Evolutionary conservation across 1,140 invertebrate genomes (phyloP).

Genomic region (Thaumetopoea pityocampa): DNA sequence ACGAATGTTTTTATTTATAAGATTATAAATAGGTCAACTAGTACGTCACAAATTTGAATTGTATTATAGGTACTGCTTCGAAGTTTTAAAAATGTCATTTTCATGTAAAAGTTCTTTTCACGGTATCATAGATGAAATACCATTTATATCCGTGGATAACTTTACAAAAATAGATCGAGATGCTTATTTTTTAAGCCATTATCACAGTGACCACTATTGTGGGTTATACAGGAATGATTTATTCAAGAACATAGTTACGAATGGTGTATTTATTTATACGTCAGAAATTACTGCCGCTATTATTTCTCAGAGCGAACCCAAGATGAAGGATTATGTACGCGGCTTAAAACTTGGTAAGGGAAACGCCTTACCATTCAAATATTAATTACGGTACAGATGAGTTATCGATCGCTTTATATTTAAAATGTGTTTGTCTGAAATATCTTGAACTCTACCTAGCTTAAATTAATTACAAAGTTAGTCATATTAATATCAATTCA

Average conservation of each 20-base stretch:
- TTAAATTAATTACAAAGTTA: too few species aligned
- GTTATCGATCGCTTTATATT: too few species aligned
- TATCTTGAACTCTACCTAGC: too few species aligned
- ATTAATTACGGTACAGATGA: too few species aligned
- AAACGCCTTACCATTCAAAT: conserved; percentile 3
- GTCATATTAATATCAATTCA: too few species aligned
- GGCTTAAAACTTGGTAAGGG: conserved; percentile 35
- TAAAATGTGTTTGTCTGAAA: too few species aligned
- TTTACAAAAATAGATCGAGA: conserved; percentile 74
- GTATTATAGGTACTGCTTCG: too few species aligned
- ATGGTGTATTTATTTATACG: conserved; percentile 58
- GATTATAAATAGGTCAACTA: too few species aligned
- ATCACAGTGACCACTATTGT: conserved; percentile 81
- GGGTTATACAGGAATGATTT: conserved; percentile 66
- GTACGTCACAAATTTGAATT: too few species aligned
- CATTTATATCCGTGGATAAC: conserved; percentile 79
- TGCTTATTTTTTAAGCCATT: conserved; percentile 83
- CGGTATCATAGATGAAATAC: conserved; percentile 79
- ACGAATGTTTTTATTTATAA: too few species aligned
- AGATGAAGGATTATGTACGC: conserved; percentile 29
- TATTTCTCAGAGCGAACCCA: conserved; percentile 33
- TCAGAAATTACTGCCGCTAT: conserved; percentile 65
- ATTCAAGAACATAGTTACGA: conserved; percentile 29
- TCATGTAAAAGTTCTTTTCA: too few species aligned
- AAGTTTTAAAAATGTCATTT: too few species aligned